Evolutionary conservation across 2,113 vertebrate species (phyloP), one percentile per base, ranked within the genome.

Genomic region (Platichthys flesus): DNA sequence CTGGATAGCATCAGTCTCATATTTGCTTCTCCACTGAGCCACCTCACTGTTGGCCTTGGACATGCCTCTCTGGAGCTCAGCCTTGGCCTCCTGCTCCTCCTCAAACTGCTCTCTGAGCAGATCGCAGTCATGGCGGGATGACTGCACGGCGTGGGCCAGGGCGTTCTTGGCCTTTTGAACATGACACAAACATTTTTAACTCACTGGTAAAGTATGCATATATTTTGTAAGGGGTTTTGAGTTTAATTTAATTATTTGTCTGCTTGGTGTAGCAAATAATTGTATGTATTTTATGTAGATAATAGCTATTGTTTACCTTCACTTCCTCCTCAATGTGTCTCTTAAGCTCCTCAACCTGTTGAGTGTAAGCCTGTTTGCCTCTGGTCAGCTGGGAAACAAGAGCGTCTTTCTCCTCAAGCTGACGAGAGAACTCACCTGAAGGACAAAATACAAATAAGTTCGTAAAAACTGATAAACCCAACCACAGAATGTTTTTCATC

Each of bases 151-250:
- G 0, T 98, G 97, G 23, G 96, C 96, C 72, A 98, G 88, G 0
- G 96, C 95, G 0, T 95, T 97, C 91, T 98, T 98, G 57, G 97
- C 95, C 97, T 97, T 21, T 54, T 42, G 20, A 54, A 71, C 12
- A 55, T 12, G 10, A 51, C 15, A 24, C 20, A 24, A 63, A 9
- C n/a, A 45, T 24, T 24, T 59, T 45, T 21, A 21, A 62, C 18
- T 42, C 0, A 40, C 35, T 12, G 45, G 7, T 45, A 12, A 18
- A 18, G 15, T 51, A 47, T 14, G 5, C 45, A 47, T 9, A 8
- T 37, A 37, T 37, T 37, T 37, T 37, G 35, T 37, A 37, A 37
- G 9, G 35, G 35, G 5, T 49, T 15, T 49, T 49, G 1, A 49
- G 3, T 1, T 5, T 16, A 18, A 18, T 49, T 49, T 49, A 13